Percentiles rank a stretch among this genome's conserved stretches.
Conservation (phyloP, 1,140 invertebrate species). For the Drosophila ananassae region DNA sequence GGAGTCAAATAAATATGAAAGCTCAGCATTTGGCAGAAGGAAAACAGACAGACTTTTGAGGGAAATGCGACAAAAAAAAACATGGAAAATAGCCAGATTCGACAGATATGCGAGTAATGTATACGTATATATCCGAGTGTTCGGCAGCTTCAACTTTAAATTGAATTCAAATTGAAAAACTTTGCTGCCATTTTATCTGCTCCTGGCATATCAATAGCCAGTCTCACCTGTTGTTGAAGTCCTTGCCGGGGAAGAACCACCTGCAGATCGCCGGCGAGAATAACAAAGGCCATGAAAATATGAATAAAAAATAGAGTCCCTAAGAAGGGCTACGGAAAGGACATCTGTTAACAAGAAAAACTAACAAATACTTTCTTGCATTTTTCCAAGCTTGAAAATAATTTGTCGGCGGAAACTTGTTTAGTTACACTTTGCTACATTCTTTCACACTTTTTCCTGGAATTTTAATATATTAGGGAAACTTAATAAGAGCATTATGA, state of each 20-base stretch:
- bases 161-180: slow-evolving; percentile 54
- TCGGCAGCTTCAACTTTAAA: slow-evolving; percentile 33
- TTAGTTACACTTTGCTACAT: too few species aligned
- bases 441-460: too few species aligned
- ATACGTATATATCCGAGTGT: neutral
- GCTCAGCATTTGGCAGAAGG: slow-evolving; percentile 19
- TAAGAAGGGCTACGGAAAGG: neutral
- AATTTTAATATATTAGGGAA: too few species aligned
- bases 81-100: neutral
- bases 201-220: slow-evolving; percentile 31
- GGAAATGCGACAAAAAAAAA: neutral
- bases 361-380: too few species aligned
- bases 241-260: neutral
- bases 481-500: too few species aligned
- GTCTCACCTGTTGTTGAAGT: slow-evolving; percentile 31
- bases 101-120: neutral
- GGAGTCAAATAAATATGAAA: slow-evolving; percentile 58
- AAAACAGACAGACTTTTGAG: slow-evolving; percentile 4
- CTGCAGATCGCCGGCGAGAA: neutral
- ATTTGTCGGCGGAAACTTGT: neutral
- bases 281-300: neutral
- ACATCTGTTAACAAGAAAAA: neutral
- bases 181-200: slow-evolving; percentile 25
- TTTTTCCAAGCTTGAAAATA: neutral
- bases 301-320: neutral